Evolutionary conservation across 2,113 vertebrate genomes (phyloP), one percentile per base, ranked within the genome.

Genomic region (Plectropomus leopardus): DNA sequence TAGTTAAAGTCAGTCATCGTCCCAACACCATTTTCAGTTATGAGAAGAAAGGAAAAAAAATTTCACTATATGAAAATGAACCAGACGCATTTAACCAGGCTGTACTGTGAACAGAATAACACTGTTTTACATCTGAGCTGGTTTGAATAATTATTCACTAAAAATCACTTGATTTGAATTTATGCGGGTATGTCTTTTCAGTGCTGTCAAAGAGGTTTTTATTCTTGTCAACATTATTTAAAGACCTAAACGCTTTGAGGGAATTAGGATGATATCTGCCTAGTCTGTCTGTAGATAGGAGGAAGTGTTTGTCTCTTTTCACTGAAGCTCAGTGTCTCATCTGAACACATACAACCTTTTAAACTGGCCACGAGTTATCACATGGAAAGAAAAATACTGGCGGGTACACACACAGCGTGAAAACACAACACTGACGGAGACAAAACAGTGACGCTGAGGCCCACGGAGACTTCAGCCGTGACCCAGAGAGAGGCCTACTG

Each of bases 1-100:
- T 3, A 2, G 59, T 28, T 36, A 1, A 53, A 67, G 30, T 36
- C 30, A 15, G 45, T n/a, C 11, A 58, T 44, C 7, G 19, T 24
- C 21, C 8, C 24, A 32, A 11, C 7, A 10, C 13, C 6, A 10
- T 16, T 26, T n/a, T n/a, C n/a, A 15, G 16, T 9, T n/a, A 21
- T 7, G 34, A 42, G 5, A 32, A 0, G 3, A 28, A 24, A 19
- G 1, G 21, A 17, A 42, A 67, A 42, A 21, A 6, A 61, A 78
- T 83, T 72, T 63, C 7, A 55, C 14, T 67, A 36, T 57, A 68
- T 76, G 60, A 58, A 80, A 77, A 83, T 72, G 48, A 58, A 73
- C 15, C 47, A 57, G 17, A 57, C 65, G 59, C 47, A 21, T 10
- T 68, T 68, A 63, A 50, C 47, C 76, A 75, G 3, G 26, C n/a